These are phyloP conservation scores for Heliconius hewitsoni DNA, from an alignment of 1,140 invertebrate species.

Conservation along the genomic window DNA sequence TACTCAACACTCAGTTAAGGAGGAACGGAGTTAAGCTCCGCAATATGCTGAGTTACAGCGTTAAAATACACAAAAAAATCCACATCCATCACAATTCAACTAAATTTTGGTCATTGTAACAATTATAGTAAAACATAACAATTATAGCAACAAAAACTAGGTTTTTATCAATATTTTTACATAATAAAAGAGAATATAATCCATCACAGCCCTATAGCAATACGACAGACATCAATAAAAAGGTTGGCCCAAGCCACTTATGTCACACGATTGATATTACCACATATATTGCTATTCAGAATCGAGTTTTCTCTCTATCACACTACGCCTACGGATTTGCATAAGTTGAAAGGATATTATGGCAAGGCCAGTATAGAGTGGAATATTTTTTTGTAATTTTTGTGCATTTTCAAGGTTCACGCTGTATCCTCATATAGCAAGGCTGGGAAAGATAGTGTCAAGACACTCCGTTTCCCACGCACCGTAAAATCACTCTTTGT, in stretches of 20 bases:
- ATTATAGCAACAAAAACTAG: too few relatives aligned
- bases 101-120: too few relatives aligned
- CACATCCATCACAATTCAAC: too few relatives aligned
- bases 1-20: not conserved
- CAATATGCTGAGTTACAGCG: not conserved
- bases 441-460: too few relatives aligned
- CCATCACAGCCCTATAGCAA: not conserved
- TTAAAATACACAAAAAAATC: not conserved
- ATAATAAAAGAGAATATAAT: not conserved
- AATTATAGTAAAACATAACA: too few relatives aligned
- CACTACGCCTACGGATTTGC: constrained; percentile 58
- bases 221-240: constrained; percentile 45
- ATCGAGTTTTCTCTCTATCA: constrained; percentile 56
- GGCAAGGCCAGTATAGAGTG: not conserved
- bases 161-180: not conserved
- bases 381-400: not conserved
- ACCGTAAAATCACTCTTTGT: too few relatives aligned
- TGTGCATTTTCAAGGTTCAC: not conserved
- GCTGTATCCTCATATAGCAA: too few relatives aligned
- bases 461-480: too few relatives aligned
- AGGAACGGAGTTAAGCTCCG: too few relatives aligned
- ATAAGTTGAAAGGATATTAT: constrained; percentile 44
- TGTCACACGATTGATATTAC: constrained; percentile 67
- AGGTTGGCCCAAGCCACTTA: constrained; percentile 61
- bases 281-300: constrained; percentile 66